Evolutionary conservation across 2,888 invertebrate species (phyloP).

Genomic region (Himalopsyche japonica): DNA sequence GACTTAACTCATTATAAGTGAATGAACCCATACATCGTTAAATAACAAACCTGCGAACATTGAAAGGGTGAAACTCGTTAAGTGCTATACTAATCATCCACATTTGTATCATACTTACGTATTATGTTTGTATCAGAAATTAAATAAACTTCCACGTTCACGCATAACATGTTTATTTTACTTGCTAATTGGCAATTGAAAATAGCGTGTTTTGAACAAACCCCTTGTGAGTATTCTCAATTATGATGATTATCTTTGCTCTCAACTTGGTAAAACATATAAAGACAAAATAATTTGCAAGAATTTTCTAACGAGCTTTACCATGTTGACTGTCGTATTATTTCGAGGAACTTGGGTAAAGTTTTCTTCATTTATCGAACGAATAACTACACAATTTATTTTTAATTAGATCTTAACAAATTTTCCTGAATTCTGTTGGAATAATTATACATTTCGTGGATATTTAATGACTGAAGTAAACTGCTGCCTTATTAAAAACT

Average conservation of each 20-base stretch:
- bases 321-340: background rate
- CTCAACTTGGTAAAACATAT: background rate
- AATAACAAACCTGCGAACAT: too few relatives aligned
- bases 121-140: background rate
- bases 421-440: background rate
- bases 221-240: background rate
- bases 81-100: background rate
- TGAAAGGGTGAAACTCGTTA: too few relatives aligned
- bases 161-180: background rate
- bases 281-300: background rate
- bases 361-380: background rate
- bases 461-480: too few relatives aligned
- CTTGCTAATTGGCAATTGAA: background rate
- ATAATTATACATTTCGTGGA: background rate
- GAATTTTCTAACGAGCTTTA: background rate
- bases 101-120: background rate
- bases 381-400: background rate
- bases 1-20: too few relatives aligned
- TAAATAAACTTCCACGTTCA: background rate
- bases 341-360: background rate
- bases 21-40: too few relatives aligned
- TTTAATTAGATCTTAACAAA: background rate
- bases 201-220: background rate
- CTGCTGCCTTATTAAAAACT: too few relatives aligned
- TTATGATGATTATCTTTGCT: background rate